Base-by-base conservation (phyloP, 2,113 vertebrate species). In the Oxygymnocypris stewartii region DNA sequence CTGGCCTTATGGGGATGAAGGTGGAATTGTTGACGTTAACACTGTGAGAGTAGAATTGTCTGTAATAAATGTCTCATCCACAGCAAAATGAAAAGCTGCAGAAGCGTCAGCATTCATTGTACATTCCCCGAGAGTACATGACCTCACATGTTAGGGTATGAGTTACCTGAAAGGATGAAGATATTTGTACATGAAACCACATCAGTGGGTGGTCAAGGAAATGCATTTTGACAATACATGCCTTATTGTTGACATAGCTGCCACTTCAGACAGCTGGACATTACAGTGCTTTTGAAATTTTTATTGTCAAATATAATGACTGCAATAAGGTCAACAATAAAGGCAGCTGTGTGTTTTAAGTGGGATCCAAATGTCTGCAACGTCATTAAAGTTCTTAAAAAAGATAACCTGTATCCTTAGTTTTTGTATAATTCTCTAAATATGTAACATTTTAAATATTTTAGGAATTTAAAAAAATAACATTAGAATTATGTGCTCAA, bases 1-100 rank as follows among this genome's bases (percentile, higher is more conserved):
- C 28, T 18, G 47, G 87, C 91, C 89, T 81, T 81, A 86, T 93
- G 90, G 84, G 89, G 86, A 82, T 0, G 86, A 88, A 44, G 87
- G 67, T 86, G 59, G 44, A 31, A 18, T 57, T 57, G 57, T 69
- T 18, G 65, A 13, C 13, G 44, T n/a, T 57, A 31, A 65, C 25
- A 6, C 12, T 23, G 16, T 54, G 67, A 69, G 6, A 28, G 76
- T 31, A 13, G 84, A 82, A 84, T 84, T 82, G 67, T 74, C 31
- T 3, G 79, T 14, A 75, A 73, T 42, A 23, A 88, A n/a, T 20
- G 87, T 57, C 35, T 65, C n/a, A 59, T 84, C 69, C 20, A 23
- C 5, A 6, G 47, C 23, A 16, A 57, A 42, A 42, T 59, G 69
- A 75, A 59, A 74, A 57, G 35, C 31, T 37, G 18, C 28, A 57